Conservation (phyloP, 2,797 vertebrate genomes). For the Scyliorhinus canicula region DNA sequence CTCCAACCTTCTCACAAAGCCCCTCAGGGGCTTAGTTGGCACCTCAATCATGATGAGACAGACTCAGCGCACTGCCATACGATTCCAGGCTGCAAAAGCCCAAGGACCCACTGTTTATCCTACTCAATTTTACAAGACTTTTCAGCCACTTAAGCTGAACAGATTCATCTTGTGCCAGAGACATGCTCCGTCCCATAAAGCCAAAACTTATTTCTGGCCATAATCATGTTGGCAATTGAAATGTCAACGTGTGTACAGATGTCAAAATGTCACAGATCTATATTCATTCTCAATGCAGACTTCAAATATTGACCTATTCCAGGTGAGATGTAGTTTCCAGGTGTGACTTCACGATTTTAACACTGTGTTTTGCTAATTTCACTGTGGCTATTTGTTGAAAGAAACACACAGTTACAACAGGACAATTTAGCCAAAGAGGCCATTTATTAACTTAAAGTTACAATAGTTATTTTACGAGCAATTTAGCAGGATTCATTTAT, state of each 20-base stretch:
- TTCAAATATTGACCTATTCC: background rate
- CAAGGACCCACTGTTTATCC: background rate
- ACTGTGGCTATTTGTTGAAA: background rate
- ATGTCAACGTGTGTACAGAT: background rate
- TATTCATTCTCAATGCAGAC: background rate
- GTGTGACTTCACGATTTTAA: background rate
- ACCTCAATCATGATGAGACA: background rate
- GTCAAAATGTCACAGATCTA: background rate
- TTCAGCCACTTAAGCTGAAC: background rate
- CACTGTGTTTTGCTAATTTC: background rate
- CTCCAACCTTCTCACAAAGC: background rate
- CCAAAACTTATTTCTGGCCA: background rate
- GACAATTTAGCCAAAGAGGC: background rate
- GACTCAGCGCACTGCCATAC: background rate
- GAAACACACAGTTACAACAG: background rate
- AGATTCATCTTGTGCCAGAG: background rate
- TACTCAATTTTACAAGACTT: background rate
- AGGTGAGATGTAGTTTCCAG: background rate
- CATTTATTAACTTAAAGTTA: conserved; percentile 32
- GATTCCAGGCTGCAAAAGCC: background rate
- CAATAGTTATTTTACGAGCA: background rate
- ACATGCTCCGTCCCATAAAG: background rate
- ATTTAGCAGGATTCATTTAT: background rate
- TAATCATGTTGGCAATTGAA: background rate
- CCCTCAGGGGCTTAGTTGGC: background rate